Evolutionary conservation across 2,888 invertebrate species (phyloP), one percentile per base, ranked within the genome.

Genomic region (Sinodicranocentrus sp.): DNA sequence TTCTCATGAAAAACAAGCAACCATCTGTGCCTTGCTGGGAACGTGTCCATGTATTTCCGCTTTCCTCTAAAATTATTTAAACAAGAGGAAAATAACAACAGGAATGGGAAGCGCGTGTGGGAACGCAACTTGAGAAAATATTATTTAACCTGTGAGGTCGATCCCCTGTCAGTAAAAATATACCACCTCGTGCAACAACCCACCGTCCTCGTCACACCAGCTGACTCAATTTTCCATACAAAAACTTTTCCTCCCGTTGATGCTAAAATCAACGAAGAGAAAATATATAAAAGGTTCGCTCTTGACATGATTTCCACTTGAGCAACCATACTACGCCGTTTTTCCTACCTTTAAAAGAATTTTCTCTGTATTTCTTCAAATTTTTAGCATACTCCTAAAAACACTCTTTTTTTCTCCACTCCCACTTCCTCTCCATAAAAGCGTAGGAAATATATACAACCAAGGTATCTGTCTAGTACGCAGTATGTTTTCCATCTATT

Each of bases 151-250:
- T 57, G 72, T n/a, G n/a, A n/a, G n/a, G n/a, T n/a, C n/a, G n/a
- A n/a, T n/a, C n/a, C n/a, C n/a, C n/a, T n/a, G n/a, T n/a, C n/a
- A n/a, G n/a, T n/a, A n/a, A n/a, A n/a, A n/a, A n/a, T n/a, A n/a
- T n/a, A n/a, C 33, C n/a, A 39, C 10, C n/a, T 13, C 39, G 52
- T 17, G 52, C 48, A 48, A 48, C 2, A 57, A 26, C 19, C 52
- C 8, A 10, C 52, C 52, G 25, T 48, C 48, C 48, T 48, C 26
- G 25, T 17, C 72, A 23, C 5, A 48, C 57, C 72, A 75, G 75
- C 75, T 65, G 75, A 75, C 75, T 75, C n/a, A 63, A 65, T 75
- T 75, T 75, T 65, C 75, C 39, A 8, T n/a, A n/a, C 39, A 26
- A 73, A 61, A 73, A 61, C 57, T 72, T 72, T 72, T 72, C 59